Base-by-base conservation (phyloP, 2,797 vertebrate genomes). In the Arremon aurantiirostris region DNA sequence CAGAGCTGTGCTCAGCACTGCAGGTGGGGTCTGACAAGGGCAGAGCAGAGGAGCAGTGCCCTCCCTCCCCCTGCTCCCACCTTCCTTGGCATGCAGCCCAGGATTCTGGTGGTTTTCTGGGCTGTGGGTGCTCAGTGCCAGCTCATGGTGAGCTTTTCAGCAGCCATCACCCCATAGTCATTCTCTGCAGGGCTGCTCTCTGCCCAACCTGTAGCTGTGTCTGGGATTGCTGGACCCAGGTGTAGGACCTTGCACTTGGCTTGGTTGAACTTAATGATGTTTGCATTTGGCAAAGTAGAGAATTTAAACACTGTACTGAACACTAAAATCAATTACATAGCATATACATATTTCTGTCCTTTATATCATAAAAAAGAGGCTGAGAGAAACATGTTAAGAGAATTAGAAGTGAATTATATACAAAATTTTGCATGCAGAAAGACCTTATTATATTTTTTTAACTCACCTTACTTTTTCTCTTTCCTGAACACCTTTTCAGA, bases 281-380 rank as follows among this genome's bases (percentile, higher is more conserved):
- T 82, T 82, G 64, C 42, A 37, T 63, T 35, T 35, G 24, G 49
- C 37, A 42, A 18, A 37, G 50, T 85, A 80, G 89, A 85, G 72
- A 82, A 80, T 56, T 70, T 70, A 71, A 85, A 86, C 60, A 76
- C 86, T 88, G 26, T 77, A 53, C 52, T 93, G 76, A 95, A 95
- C 92, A 86, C 94, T 96, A 93, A 83, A 93, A 86, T 78, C 39
- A 53, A 12, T 82, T 87, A 57, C 55, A 37, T 61, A 75, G 47
- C 5, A 2, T 65, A 59, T 6, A 11, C 14, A 1, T 94, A 56
- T 82, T 86, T 89, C 56, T 22, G 8, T 89, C 82, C 50, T 80
- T 77, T 35, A 39, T 70, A 34, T 65, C 34, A 41, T 59, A 59
- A 75, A 60, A 66, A 81, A 95, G 53, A 89, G 72, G 39, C 66